These are phyloP conservation scores for Phoxinus phoxinus DNA, from an alignment of 2,113 vertebrate species.

Conservation along the genomic window DNA sequence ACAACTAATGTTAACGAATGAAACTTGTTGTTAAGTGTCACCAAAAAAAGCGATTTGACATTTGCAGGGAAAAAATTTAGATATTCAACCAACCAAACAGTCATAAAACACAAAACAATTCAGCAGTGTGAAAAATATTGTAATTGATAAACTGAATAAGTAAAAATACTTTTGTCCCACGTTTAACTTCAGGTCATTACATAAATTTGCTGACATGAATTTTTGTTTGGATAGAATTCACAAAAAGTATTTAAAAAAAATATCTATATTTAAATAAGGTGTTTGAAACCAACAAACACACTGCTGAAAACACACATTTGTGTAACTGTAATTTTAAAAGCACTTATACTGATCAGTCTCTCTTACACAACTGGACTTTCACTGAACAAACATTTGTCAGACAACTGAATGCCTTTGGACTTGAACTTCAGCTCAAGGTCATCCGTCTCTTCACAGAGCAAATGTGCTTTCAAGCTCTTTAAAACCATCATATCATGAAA, in stretches of 20 bases:
- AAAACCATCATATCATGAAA: no score
- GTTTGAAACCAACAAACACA: background rate
- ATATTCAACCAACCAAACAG: background rate
- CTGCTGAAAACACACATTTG: background rate
- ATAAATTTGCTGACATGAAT: background rate
- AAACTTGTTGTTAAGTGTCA: no score
- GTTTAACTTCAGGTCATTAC: background rate
- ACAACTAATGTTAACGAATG: no score
- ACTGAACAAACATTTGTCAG: constrained; percentile 12
- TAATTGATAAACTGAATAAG: background rate
- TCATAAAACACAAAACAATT: background rate
- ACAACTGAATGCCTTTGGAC: constrained; percentile 1
- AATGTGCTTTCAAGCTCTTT: background rate
- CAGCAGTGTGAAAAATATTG: background rate
- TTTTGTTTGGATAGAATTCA: background rate
- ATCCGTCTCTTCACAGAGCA: background rate
- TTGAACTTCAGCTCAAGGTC: constrained; percentile 36
- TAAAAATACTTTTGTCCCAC: background rate
- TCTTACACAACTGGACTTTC: background rate
- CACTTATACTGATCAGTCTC: no score
- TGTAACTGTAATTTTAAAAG: no score
- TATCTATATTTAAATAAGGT: background rate
- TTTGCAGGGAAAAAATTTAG: background rate
- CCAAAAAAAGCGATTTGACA: background rate
- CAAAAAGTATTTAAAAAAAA: background rate